Evolutionary conservation across 2,888 invertebrate genomes (phyloP).

Genomic region (Sylvicola cinctus): DNA sequence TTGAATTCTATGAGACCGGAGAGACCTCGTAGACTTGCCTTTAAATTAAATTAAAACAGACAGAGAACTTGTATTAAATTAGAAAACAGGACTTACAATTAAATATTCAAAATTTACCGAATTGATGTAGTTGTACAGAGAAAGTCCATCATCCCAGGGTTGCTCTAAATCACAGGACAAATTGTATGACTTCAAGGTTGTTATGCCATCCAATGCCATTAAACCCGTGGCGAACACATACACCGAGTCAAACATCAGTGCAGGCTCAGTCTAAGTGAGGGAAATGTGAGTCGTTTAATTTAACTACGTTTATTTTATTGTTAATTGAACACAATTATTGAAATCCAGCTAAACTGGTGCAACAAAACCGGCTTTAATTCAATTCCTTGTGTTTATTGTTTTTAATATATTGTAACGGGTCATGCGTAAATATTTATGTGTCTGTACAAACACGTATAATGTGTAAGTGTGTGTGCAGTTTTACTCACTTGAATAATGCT

Average conservation of each 20-base stretch:
- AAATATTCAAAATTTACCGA: too few species aligned
- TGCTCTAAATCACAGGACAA: constrained; percentile 63
- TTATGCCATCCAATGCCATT: constrained; percentile 46
- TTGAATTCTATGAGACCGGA: constrained; percentile 77
- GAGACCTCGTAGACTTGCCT: constrained; percentile 67
- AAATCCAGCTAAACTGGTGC: too few species aligned
- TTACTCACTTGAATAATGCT: constrained; percentile 40
- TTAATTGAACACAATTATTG: too few species aligned
- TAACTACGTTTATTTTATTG: too few species aligned
- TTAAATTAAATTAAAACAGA: too few species aligned
- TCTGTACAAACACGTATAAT: not conserved
- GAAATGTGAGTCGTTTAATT: too few species aligned
- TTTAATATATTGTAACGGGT: too few species aligned
- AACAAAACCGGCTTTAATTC: too few species aligned
- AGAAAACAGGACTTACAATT: too few species aligned
- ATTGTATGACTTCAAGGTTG: constrained; percentile 46
- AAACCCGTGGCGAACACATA: constrained; percentile 63
- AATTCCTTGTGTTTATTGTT: too few species aligned
- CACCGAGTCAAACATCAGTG: constrained; percentile 69
- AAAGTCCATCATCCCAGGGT: constrained; percentile 60
- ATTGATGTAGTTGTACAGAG: constrained; percentile 53
- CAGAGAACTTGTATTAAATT: too few species aligned
- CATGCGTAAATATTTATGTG: too few species aligned
- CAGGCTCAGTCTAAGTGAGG: constrained; percentile 77
- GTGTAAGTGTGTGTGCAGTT: not conserved